Evolutionary conservation across 1,140 invertebrate species (phyloP).

Genomic region (Rhizoglyphus robini): DNA sequence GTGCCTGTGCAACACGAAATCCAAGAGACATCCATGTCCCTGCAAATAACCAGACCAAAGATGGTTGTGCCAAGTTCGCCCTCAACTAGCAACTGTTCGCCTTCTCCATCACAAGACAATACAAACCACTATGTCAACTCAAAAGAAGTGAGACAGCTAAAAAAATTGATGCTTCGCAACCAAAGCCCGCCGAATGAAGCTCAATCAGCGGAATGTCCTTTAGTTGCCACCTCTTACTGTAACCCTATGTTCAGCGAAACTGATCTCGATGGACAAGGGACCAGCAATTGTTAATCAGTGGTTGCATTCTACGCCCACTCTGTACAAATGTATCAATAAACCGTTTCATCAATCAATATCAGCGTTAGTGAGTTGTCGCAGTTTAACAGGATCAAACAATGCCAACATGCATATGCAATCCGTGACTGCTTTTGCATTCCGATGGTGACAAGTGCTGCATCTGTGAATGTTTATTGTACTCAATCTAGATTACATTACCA

Average conservation of each 20-base stretch:
- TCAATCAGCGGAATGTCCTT: neutral
- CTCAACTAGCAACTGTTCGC: neutral
- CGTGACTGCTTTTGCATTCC: no score
- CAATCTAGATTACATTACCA: no score
- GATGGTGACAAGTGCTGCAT: no score
- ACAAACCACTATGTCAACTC: neutral
- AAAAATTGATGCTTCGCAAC: neutral
- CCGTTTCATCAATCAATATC: no score
- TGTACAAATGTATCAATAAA: no score
- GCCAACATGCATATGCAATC: no score
- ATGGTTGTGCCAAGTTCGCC: neutral
- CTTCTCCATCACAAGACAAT: neutral
- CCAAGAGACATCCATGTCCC: no score
- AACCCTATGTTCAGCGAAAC: slow-evolving; percentile 3
- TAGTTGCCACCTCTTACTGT: neutral
- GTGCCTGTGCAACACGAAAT: no score
- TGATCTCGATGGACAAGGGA: neutral
- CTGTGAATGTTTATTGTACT: no score
- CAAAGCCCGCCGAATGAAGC: neutral
- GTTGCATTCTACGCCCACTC: neutral
- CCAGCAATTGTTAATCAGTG: neutral
- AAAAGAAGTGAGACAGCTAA: neutral
- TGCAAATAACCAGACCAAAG: neutral
- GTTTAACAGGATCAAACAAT: no score
- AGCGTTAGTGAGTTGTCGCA: no score